Base-by-base conservation (phyloP, 2,113 vertebrate genomes). In the Stigmatopora argus region DNA sequence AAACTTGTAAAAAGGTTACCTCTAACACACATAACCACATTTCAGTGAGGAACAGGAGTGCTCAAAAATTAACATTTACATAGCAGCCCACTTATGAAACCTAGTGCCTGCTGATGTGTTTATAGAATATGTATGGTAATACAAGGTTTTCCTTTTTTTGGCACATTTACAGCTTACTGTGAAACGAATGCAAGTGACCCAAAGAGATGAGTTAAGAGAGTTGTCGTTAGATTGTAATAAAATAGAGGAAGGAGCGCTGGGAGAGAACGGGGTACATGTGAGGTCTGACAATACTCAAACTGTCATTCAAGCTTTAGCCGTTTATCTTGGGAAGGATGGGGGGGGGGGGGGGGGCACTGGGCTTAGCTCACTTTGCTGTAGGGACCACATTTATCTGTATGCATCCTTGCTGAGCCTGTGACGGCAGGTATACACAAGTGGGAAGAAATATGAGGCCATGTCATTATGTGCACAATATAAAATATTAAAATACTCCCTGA, bases 261-360 rank as follows among this genome's bases (percentile, higher is more conserved):
- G 14, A 21, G 31, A 58, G 19, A 34, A 38, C 62, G 53, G 14
- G 7, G 58, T 21, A 15, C 65, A 26, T 69, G 74, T 78, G 78
- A 70, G 77, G 66, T 66, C 71, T 78, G 38, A 68, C 78, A 78
- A 80, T 77, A 66, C 66, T 80, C 77, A 71, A 59, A 31, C 69
- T 82, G 85, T 77, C 86, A 86, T 78, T 88, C 85, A 85, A 74
- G 87, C 85, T 88, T 84, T 82, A 62, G 51, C 51, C 73, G 73
- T 82, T 88, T 88, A 84, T 86, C 83, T 82, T 60, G 64, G 62
- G 41, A 76, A 79, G 74, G 71, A 72, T 41, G 78, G 78, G 3
- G 26, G 3, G 26, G 26, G 26, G 26, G 3, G 26, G 26, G 26
- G 1, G 26, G 68, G 76, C 81, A 82, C 67, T 67, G 68, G 79